Base-by-base conservation (phyloP, 2,113 vertebrate species). In the crab-eating macaque (Macaca fascicularis) region DNA sequence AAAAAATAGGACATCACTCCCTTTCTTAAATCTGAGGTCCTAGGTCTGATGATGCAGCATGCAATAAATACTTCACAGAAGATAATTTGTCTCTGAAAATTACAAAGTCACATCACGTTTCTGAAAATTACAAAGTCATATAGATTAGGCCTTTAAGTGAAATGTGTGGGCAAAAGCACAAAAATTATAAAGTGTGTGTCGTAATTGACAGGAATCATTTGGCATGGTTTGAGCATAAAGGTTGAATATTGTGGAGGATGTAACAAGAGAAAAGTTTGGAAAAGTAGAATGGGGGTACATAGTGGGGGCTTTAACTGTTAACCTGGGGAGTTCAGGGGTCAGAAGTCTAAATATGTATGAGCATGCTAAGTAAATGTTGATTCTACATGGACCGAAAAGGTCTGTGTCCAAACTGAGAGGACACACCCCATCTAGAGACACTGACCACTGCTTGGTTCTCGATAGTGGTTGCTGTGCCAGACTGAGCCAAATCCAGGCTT, bases 1-100 rank as follows among this genome's bases (percentile, higher is more conserved):
- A 69, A 43, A 40, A 92, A 70, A 38, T 32, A 38, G 0, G 48
- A 74, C 12, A 3, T 40, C 20, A 43, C 52, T 88, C 20, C 40
- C 13, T 76, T 92, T 40, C 67, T 94, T 75, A 45, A 92, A 27
- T 70, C 83, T 23, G 5, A 92, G 17, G 61, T 70, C 52, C 70
- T 72, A 4, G 7, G 67, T 38, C 59, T 55, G 5, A 92, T 50
- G 19, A 74, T 38, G 1, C 30, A 69, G 40, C 32, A 27, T 8
- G 8, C 43, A 85, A 19, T 61, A 64, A 55, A 84, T 27, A 14
- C 52, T 43, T 30, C 17, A 45, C 30, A 74, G 59, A 64, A 83
- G 55, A 8, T 79, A 14, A 25, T 94, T 91, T 86, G 35, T 92
- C 35, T 86, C 52, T 93, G 88, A 93, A 93, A 96, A 76, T 88